Conservation (phyloP, 2,797 vertebrate genomes). For the Astyanax mexicanus region DNA sequence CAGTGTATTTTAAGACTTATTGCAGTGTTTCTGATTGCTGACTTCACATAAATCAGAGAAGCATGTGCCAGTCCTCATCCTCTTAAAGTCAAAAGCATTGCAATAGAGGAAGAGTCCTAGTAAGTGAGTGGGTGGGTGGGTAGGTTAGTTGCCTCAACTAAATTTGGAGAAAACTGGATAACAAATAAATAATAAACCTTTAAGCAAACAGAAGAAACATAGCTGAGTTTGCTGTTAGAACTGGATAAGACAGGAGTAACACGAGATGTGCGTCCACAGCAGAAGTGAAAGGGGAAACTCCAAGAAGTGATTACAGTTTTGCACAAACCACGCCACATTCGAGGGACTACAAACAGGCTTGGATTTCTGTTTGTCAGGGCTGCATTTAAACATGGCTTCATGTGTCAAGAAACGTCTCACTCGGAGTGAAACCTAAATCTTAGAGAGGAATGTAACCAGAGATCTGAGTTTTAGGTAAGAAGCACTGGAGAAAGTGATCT, state of each 20-base stretch:
- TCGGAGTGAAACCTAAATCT: no score
- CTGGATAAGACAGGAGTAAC: not conserved
- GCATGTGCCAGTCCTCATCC: no score
- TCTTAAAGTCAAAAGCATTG: no score
- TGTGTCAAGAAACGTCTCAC: not conserved
- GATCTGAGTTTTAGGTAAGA: not conserved
- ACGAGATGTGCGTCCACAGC: not conserved
- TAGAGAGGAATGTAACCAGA: not conserved
- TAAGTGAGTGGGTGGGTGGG: no score
- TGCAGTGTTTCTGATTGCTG: no score
- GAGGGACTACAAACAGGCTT: not conserved
- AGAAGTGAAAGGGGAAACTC: constrained; percentile 44
- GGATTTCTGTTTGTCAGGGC: not conserved
- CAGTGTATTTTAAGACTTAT: no score
- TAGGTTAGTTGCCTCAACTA: no score
- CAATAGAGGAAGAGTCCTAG: no score
- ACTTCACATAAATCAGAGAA: no score
- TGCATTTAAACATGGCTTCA: not conserved
- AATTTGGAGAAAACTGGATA: no score
- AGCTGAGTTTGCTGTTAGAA: not conserved
- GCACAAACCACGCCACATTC: not conserved
- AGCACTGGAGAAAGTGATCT: not conserved
- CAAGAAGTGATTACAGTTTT: not conserved
- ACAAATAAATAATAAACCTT: not conserved
- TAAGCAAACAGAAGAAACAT: not conserved